Evolutionary conservation across 2,888 invertebrate genomes (phyloP).

Genomic region (Plebejus anna): DNA sequence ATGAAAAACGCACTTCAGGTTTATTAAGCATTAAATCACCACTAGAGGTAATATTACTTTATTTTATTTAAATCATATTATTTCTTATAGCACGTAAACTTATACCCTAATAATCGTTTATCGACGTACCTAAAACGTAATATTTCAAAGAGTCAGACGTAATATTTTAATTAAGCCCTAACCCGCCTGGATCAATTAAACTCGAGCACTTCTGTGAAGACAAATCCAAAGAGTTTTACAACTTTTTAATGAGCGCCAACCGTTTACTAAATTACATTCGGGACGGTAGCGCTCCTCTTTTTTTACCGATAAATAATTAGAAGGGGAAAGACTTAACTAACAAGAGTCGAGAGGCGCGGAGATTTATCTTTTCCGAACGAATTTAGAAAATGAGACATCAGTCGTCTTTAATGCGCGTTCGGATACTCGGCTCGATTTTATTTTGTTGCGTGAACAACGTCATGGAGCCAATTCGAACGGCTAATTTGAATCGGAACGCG

Average conservation of each 20-base stretch:
- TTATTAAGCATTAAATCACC: neutral
- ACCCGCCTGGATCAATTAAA: slow-evolving; percentile 8
- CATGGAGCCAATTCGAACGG: slow-evolving; percentile 64
- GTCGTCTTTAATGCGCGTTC: slow-evolving; percentile 50
- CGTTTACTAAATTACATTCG: slow-evolving; percentile 69
- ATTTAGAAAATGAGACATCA: slow-evolving; percentile 79
- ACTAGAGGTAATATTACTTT: too few relatives aligned
- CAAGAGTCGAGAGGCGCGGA: slow-evolving; percentile 67
- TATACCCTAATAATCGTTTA: neutral
- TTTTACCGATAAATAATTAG: slow-evolving; percentile 66
- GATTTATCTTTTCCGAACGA: slow-evolving; percentile 77
- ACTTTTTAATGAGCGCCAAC: slow-evolving; percentile 74
- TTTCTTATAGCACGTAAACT: too few relatives aligned
- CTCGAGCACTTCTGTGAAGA: slow-evolving; percentile 11
- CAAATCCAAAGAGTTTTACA: slow-evolving; percentile 60
- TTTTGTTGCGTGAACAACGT: slow-evolving; percentile 46
- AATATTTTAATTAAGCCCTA: neutral
- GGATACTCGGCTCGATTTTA: slow-evolving; percentile 45
- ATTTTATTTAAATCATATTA: too few relatives aligned
- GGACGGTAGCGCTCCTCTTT: slow-evolving; percentile 67
- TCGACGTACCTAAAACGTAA: neutral
- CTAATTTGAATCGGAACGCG: slow-evolving; percentile 64
- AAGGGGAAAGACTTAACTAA: slow-evolving; percentile 72
- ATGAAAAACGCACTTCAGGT: neutral
- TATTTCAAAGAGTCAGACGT: neutral